These are phyloP conservation scores for Eustalomyia histrio DNA, from an alignment of 2,888 invertebrate species.

Conservation along the genomic window DNA sequence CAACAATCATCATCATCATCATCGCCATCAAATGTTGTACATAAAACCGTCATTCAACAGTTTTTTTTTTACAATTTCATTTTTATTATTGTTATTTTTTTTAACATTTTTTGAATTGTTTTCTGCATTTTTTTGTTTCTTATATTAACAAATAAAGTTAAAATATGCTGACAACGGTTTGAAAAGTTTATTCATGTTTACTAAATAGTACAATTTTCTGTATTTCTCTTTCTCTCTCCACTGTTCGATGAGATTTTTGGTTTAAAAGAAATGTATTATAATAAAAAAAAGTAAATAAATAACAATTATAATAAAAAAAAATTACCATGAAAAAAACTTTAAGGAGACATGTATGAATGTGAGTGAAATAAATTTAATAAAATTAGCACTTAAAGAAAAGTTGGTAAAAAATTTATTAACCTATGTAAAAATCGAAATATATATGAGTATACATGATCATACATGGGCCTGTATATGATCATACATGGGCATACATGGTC, in stretches of 20 bases:
- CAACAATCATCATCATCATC: constrained; percentile 21
- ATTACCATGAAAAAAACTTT: background rate
- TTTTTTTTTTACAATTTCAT: constrained; percentile 9
- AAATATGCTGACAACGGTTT: constrained; percentile 59
- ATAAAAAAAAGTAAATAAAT: background rate
- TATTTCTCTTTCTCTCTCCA: too few species aligned
- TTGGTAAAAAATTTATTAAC: too few species aligned
- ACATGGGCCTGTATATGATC: too few species aligned
- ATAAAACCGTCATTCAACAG: constrained; percentile 36
- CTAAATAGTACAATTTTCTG: constrained; percentile 10
- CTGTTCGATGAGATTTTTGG: background rate
- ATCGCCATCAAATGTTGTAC: constrained; percentile 26
- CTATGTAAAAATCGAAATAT: too few species aligned
- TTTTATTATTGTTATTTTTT: constrained; percentile 21
- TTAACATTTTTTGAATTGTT: constrained; percentile 48
- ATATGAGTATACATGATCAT: too few species aligned
- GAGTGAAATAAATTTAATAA: background rate
- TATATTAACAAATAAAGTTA: constrained; percentile 52
- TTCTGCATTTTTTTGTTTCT: constrained; percentile 42
- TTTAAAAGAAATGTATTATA: background rate
- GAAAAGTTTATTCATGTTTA: constrained; percentile 60
- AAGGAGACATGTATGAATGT: background rate
- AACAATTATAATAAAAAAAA: background rate
- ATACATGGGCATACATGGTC: too few species aligned
- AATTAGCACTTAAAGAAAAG: too few species aligned